Base-by-base conservation (phyloP, 2,113 vertebrate species). In the Tyto alba region DNA sequence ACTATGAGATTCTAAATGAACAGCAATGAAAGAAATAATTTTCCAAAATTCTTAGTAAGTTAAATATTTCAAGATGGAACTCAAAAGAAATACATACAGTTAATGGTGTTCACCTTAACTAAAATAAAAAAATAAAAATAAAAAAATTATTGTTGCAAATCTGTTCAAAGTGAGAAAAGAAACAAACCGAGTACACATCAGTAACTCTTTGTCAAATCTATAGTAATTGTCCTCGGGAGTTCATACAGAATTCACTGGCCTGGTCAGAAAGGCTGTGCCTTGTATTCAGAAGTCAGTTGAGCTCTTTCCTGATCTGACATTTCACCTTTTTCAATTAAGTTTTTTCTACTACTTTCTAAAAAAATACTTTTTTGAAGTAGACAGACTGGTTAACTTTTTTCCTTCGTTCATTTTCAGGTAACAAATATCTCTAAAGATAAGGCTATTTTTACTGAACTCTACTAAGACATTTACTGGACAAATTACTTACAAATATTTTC, bases 91-190 rank as follows among this genome's bases (percentile, higher is more conserved):
- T 26, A 74, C 10, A 25, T 11, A 16, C 0, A 68, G 27, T 48
- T 81, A 89, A 60, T 9, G 3, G 11, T 69, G 29, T 78, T 88
- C 57, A 79, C 21, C 11, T 83, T 66, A 53, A 91, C 38, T n/a
- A 21, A 56, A 68, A 91, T 62, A 64, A 43, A 72, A 91, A 69
- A 64, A n/a, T n/a, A n/a, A n/a, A n/a, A n/a, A n/a, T n/a, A n/a
- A n/a, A n/a, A 45, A 13, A 45, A 16, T 4, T 13, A 83, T 4
- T 23, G 5, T 23, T 90, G 55, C 20, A 36, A 75, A 55, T 79
- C 32, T 27, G 16, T 85, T 93, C 36, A 53, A 60, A 85, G 18
- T 11, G 9, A 84, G 74, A 41, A 87, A 63, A 89, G 10, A 38
- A 79, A 59, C 13, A 55, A 78, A 76, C 0, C 36, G 16, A 88